Evolutionary conservation across 1,140 invertebrate genomes (phyloP).

Genomic region (Drosophila sechellia): DNA sequence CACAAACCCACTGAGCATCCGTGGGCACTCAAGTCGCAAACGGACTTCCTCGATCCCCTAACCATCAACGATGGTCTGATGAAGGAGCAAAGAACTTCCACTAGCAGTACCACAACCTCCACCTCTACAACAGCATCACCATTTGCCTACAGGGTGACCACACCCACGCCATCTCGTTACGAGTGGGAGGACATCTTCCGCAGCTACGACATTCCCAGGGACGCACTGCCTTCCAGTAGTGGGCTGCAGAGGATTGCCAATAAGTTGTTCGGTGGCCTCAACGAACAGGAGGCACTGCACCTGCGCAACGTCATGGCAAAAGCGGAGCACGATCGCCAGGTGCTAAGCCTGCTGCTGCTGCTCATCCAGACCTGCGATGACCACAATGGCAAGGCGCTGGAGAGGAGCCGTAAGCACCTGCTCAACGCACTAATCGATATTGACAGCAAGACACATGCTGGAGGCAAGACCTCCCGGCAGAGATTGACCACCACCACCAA

Average conservation of each 20-base stretch:
- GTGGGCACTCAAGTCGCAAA: conserved; percentile 74
- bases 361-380: conserved; percentile 91
- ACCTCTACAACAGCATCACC: conserved; percentile 49
- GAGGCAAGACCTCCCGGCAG: conserved; percentile 77
- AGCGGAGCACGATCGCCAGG: conserved; percentile 90
- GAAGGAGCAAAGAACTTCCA: conserved; percentile 66
- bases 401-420: conserved; percentile 87
- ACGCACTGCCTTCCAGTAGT: conserved; percentile 73
- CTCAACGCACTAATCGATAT: conserved; percentile 88
- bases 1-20: conserved; percentile 84
- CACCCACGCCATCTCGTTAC: conserved; percentile 38
- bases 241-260: conserved; percentile 89
- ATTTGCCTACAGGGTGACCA: conserved; percentile 52
- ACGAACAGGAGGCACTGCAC: conserved; percentile 89
- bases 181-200: conserved; percentile 79
- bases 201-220: conserved; percentile 74
- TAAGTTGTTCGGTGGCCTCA: conserved; percentile 90
- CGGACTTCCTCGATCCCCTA: conserved; percentile 87
- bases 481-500: conserved; percentile 66
- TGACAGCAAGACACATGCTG: conserved; percentile 82
- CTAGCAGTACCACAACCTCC: conserved; percentile 47
- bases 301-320: conserved; percentile 92
- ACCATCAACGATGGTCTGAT: conserved; percentile 89
- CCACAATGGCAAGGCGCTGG: conserved; percentile 88
- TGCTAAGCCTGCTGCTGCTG: conserved; percentile 89